These are phyloP conservation scores for Scaptomyza polygonia DNA, from an alignment of 2,888 invertebrate genomes.

Conservation along the genomic window DNA sequence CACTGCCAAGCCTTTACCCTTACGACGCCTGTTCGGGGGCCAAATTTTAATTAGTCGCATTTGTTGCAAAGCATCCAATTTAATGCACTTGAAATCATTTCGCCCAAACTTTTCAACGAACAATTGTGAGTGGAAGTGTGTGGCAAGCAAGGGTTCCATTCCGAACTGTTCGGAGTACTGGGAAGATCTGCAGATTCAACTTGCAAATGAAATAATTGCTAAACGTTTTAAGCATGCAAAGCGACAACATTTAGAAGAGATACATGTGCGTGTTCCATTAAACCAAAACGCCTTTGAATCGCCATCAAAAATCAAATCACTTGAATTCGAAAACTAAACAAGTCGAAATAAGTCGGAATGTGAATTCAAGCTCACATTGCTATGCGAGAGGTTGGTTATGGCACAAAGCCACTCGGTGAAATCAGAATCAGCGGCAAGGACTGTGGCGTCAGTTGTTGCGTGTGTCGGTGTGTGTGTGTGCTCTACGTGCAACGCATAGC, in stretches of 20 bases:
- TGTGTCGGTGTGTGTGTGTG: not conserved
- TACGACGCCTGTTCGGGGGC: slow-evolving; percentile 51
- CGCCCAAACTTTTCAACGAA: slow-evolving; percentile 51
- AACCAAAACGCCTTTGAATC: not conserved
- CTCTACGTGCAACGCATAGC: slow-evolving; percentile 65
- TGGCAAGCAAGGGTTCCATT: not conserved
- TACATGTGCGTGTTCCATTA: slow-evolving; percentile 16
- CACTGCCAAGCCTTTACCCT: slow-evolving; percentile 36
- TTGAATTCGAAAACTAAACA: not conserved
- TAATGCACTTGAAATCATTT: slow-evolving; percentile 79
- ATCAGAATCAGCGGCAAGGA: slow-evolving; percentile 63
- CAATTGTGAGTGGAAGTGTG: slow-evolving; percentile 34
- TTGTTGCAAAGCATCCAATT: slow-evolving; percentile 76
- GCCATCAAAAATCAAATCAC: not conserved
- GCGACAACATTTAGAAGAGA: slow-evolving; percentile 41
- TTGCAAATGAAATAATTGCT: slow-evolving; percentile 73
- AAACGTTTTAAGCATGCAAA: slow-evolving; percentile 74
- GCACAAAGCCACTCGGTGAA: slow-evolving; percentile 30
- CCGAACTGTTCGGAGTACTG: not conserved
- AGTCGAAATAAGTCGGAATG: slow-evolving; percentile 10
- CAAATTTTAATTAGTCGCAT: slow-evolving; percentile 76
- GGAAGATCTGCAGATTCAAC: slow-evolving; percentile 29
- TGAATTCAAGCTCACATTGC: slow-evolving; percentile 7
- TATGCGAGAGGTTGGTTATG: not conserved
- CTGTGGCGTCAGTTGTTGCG: slow-evolving; percentile 48